Conservation (phyloP, 2,113 vertebrate genomes). For the Nyctereutes procyonoides region DNA sequence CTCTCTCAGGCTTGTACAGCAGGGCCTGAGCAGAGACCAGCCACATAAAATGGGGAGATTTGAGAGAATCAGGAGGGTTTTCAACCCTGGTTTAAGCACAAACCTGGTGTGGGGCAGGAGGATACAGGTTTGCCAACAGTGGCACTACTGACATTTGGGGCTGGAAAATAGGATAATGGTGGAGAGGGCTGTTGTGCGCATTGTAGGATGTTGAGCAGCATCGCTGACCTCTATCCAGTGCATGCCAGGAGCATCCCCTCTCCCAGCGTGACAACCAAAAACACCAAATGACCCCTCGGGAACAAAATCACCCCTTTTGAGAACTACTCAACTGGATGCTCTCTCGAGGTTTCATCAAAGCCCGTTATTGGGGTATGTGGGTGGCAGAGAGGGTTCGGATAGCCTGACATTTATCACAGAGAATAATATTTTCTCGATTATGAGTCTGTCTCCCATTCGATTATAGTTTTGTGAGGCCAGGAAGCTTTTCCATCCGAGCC, state of each 20-base stretch:
- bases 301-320: background rate
- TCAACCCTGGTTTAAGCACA: background rate
- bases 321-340: background rate
- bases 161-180: background rate
- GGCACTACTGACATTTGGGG: background rate
- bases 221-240: background rate
- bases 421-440: background rate
- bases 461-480: background rate
- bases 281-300: background rate
- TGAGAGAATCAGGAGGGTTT: too few species aligned
- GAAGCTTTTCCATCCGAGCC: background rate
- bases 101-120: background rate
- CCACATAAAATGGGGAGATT: fast-evolving
- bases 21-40: background rate
- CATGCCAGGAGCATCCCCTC: fast-evolving
- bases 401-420: too few species aligned
- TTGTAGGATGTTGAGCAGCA: background rate
- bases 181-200: background rate
- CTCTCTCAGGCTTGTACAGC: fast-evolving
- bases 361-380: background rate
- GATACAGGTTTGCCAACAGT: background rate
- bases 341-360: background rate
- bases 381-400: background rate
- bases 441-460: background rate
- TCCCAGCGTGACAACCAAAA: background rate